These are phyloP conservation scores for Lichenostomus cassidix DNA, from an alignment of 2,113 vertebrate genomes.

Conservation along the genomic window DNA sequence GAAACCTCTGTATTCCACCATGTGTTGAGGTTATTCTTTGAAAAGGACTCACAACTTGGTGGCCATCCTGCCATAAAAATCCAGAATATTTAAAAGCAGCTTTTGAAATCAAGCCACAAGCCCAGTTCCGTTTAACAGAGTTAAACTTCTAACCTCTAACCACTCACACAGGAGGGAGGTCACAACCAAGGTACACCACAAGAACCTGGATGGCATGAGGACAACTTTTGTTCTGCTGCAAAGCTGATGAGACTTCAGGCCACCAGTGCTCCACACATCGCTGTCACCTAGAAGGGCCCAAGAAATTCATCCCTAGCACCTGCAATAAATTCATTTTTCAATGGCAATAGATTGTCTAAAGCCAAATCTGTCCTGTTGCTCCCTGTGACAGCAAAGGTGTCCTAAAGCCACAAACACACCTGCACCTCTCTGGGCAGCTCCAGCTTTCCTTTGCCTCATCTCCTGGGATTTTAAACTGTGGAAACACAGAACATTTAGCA, in stretches of 20 bases:
- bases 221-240: not conserved
- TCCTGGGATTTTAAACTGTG: not conserved
- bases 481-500: not conserved
- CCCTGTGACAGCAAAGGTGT: not conserved
- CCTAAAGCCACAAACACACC: not conserved
- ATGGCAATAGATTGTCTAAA: fast-evolving
- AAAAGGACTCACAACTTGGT: not conserved
- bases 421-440: not conserved
- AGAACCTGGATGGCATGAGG: fast-evolving
- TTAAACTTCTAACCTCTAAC: not conserved
- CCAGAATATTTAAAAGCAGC: not conserved
- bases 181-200: fast-evolving
- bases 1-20: not conserved
- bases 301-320: not conserved
- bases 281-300: fast-evolving
- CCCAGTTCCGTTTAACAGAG: not conserved
- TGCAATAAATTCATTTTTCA: not conserved
- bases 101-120: not conserved
- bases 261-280: not conserved
- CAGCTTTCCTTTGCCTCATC: not conserved
- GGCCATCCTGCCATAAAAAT: not conserved
- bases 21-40: not conserved
- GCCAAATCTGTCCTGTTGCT: not conserved
- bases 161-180: fast-evolving
- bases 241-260: not conserved